Conservation (phyloP, 2,888 invertebrate genomes). For the Sminthurides aquaticus region DNA sequence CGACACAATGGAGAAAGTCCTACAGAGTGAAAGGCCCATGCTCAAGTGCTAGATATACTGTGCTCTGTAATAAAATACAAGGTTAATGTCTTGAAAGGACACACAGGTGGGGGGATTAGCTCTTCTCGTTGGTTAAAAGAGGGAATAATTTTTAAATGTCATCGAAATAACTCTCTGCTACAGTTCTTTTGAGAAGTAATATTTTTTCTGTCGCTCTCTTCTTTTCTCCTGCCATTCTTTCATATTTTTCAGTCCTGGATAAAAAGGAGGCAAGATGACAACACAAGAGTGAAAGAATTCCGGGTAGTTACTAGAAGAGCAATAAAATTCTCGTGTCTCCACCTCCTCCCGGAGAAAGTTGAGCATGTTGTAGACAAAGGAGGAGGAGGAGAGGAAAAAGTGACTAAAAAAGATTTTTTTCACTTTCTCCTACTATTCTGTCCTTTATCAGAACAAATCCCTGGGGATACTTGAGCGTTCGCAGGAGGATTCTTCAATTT, state of each 20-base stretch:
- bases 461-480: slow-evolving; percentile 9
- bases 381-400: too few species aligned
- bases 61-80: neutral
- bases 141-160: slow-evolving; percentile 20
- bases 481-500: slow-evolving; percentile 3
- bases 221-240: neutral
- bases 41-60: too few species aligned
- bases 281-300: slow-evolving; percentile 13
- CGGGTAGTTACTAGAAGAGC: slow-evolving; percentile 5
- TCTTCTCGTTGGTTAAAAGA: slow-evolving; percentile 3
- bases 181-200: too few species aligned
- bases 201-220: neutral
- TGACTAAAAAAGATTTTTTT: too few species aligned
- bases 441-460: slow-evolving; percentile 17
- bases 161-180: neutral
- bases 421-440: too few species aligned
- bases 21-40: neutral
- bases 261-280: slow-evolving; percentile 5
- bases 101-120: neutral
- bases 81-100: slow-evolving; percentile 6
- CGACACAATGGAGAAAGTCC: neutral
- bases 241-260: neutral
- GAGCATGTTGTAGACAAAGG: too few species aligned
- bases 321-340: too few species aligned
- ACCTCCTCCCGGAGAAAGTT: too few species aligned